Conservation (phyloP, 1,140 invertebrate species). For the Hestina assimilis region DNA sequence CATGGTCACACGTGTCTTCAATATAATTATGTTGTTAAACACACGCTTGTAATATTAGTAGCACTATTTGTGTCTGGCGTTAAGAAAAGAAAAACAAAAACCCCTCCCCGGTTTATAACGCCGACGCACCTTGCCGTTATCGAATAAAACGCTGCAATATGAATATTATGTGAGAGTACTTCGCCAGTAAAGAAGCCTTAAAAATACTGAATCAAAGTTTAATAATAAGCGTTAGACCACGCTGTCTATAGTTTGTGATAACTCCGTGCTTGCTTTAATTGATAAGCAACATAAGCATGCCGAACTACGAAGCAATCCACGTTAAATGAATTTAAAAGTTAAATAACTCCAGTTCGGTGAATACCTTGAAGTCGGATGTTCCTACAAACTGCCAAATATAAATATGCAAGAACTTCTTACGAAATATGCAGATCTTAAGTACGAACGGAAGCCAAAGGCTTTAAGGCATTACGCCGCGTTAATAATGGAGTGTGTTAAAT, state of each 20-base stretch:
- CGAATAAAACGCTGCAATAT: too few relatives aligned
- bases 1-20: too few relatives aligned
- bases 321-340: slow-evolving; percentile 17
- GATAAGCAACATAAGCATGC: slow-evolving; percentile 7
- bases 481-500: background rate
- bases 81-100: too few relatives aligned
- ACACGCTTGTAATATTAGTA: too few relatives aligned
- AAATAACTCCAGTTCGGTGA: slow-evolving; percentile 1
- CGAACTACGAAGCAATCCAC: slow-evolving; percentile 8
- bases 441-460: background rate
- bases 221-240: too few relatives aligned
- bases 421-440: background rate
- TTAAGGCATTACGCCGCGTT: background rate
- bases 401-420: background rate
- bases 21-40: too few relatives aligned
- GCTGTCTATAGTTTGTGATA: background rate
- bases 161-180: too few relatives aligned
- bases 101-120: too few relatives aligned
- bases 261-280: background rate
- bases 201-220: too few relatives aligned
- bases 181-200: too few relatives aligned
- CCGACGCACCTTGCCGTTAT: too few relatives aligned
- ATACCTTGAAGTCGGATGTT: background rate
- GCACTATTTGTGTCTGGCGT: too few relatives aligned
- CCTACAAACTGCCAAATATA: background rate